Percentiles rank a stretch among this genome's conserved stretches.
phyloP scores from a whole-genome alignment of 1,140 invertebrate genomes.

The Argopecten irradians region DNA sequence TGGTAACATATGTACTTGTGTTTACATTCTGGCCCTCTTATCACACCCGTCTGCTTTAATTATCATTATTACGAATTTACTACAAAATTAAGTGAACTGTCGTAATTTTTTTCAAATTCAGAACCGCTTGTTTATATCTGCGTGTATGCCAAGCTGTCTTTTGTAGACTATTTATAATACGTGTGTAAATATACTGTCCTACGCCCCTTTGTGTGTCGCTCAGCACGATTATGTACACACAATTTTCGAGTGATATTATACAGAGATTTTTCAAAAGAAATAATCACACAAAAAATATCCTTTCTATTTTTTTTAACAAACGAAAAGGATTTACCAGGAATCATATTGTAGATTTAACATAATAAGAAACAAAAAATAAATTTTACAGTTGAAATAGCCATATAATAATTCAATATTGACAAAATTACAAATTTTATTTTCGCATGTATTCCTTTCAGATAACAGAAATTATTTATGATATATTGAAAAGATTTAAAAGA shows the following conservation, averaged over 20 bases:
- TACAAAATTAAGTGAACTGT: slow-evolving; percentile 22
- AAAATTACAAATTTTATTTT: neutral
- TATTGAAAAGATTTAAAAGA: no score
- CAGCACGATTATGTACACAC: neutral
- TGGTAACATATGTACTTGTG: slow-evolving; percentile 11
- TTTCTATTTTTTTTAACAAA: neutral
- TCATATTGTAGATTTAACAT: neutral
- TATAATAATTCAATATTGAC: neutral
- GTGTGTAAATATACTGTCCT: neutral
- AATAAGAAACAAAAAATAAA: neutral
- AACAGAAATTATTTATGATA: neutral
- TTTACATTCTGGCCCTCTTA: neutral
- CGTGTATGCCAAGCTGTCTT: neutral
- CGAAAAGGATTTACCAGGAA: neutral
- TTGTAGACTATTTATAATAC: neutral
- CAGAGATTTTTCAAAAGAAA: neutral
- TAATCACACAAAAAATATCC: neutral
- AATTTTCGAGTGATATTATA: neutral
- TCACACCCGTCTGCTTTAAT: neutral
- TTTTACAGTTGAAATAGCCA: neutral
- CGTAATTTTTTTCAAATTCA: neutral
- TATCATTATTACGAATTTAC: slow-evolving; percentile 12
- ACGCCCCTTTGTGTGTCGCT: neutral
- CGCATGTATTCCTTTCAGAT: neutral
- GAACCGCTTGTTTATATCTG: neutral